Percentiles rank a stretch among this genome's conserved stretches.
Evolutionary conservation across 2,113 vertebrate species (phyloP).

Genomic region (Apaloderma vittatum): DNA sequence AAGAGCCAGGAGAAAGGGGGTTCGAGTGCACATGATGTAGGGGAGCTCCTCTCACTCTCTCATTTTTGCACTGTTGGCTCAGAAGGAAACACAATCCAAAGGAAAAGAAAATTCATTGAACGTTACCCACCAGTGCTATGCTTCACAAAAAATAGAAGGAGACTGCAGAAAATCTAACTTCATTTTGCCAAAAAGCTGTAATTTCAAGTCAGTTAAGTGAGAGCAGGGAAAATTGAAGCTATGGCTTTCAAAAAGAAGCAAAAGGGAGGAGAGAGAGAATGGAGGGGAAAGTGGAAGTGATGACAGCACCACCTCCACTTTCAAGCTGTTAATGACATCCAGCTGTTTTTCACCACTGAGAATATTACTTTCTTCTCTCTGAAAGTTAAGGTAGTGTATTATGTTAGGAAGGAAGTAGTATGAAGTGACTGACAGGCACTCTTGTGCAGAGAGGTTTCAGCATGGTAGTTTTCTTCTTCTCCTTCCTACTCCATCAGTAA

Average conservation of each 20-base stretch:
- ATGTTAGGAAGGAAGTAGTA: slow-evolving; percentile 38
- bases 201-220: not conserved
- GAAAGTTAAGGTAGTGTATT: slow-evolving; percentile 42
- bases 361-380: slow-evolving; percentile 27
- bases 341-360: slow-evolving; percentile 27
- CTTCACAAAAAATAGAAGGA: not conserved
- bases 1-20: not conserved
- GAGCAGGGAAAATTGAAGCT: not conserved
- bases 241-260: not conserved
- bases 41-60: not conserved
- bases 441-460: not conserved
- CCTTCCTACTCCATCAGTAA: not conserved
- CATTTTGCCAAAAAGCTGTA: not conserved
- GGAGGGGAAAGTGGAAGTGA: not conserved
- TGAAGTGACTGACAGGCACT: slow-evolving; percentile 45
- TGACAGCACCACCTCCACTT: not conserved
- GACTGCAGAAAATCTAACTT: not conserved
- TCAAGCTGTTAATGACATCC: slow-evolving; percentile 1
- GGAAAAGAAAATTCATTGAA: not conserved
- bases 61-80: not conserved
- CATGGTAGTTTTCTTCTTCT: slow-evolving; percentile 6
- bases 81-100: not conserved
- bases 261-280: not conserved
- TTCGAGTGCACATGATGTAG: not conserved
- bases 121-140: not conserved